Conservation (phyloP, 2,797 vertebrate species). For the Eurystomus glaucurus region DNA sequence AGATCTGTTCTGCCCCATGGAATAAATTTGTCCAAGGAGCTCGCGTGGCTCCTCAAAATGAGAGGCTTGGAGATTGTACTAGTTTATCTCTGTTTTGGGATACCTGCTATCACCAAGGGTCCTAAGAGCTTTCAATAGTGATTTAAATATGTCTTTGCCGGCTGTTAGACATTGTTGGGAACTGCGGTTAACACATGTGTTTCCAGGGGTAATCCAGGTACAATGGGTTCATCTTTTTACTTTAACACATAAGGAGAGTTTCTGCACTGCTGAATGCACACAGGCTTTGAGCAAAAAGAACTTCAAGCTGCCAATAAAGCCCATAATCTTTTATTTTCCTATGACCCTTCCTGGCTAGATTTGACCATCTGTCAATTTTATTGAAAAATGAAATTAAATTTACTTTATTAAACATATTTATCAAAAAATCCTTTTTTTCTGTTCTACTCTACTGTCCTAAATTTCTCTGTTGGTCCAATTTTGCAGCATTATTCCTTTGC, state of each 20-base stretch:
- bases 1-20: background rate
- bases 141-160: background rate
- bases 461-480: background rate
- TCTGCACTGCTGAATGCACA: background rate
- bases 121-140: background rate
- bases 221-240: background rate
- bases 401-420: background rate
- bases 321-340: background rate
- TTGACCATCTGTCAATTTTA: background rate
- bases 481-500: background rate
- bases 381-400: background rate
- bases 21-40: background rate
- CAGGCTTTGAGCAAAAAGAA: background rate
- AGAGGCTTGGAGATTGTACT: background rate
- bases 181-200: background rate
- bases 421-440: background rate
- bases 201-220: background rate
- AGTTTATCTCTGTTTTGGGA: background rate
- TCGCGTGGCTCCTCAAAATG: accelerated
- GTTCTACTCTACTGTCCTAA: background rate
- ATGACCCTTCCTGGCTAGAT: background rate
- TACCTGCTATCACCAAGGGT: background rate
- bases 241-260: background rate
- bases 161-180: background rate
- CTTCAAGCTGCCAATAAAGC: background rate